phyloP scores from a whole-genome alignment of 1,140 invertebrate genomes.

The Mercenaria mercenaria region DNA sequence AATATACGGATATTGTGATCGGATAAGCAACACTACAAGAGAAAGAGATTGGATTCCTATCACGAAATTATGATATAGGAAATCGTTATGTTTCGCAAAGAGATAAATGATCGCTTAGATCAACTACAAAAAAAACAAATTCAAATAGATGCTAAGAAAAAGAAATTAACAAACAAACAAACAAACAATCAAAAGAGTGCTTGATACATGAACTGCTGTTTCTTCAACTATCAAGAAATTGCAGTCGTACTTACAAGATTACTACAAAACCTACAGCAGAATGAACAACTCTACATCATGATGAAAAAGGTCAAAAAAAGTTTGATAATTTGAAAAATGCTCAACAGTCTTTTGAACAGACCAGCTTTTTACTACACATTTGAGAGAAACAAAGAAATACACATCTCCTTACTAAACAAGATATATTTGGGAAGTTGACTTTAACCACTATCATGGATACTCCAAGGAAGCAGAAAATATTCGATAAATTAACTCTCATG shows the following conservation, averaged over 20 bases:
- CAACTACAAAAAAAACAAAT: neutral
- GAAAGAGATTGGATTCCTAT: neutral
- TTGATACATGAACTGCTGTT: neutral
- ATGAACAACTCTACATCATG: neutral
- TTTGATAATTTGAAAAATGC: neutral
- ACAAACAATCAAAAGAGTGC: neutral
- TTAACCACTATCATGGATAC: neutral
- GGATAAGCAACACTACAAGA: neutral
- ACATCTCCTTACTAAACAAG: neutral
- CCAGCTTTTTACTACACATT: neutral
- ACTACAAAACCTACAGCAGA: neutral
- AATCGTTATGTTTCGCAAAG: neutral
- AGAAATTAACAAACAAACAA: neutral
- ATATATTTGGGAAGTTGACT: neutral
- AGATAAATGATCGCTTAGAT: too few relatives aligned
- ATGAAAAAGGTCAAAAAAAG: neutral
- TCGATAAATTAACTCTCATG: neutral
- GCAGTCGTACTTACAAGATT: neutral
- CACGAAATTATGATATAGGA: neutral
- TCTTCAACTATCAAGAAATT: neutral
- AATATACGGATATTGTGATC: neutral
- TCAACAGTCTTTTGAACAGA: neutral
- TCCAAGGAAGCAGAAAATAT: too few relatives aligned
- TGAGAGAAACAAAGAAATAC: neutral
- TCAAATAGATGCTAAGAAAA: neutral